These are phyloP conservation scores for Digitonthophagus gazella DNA, from an alignment of 2,888 invertebrate genomes.

Conservation along the genomic window DNA sequence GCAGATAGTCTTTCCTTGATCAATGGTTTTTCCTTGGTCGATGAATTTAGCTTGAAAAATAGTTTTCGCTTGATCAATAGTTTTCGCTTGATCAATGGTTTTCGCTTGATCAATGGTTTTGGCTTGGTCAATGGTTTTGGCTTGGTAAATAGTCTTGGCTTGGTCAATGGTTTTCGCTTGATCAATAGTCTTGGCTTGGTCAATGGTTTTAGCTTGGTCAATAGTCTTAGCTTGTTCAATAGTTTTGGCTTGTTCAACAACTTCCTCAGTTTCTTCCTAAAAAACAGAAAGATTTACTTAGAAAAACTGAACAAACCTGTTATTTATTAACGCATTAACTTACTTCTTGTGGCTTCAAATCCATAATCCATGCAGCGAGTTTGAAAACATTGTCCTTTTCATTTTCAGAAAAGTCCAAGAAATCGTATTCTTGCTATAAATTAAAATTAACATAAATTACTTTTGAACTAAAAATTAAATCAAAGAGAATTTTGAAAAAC, in stretches of 20 bases:
- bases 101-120: background rate
- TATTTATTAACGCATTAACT: background rate
- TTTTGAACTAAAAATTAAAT: background rate
- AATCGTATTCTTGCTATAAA: slow-evolving; percentile 10
- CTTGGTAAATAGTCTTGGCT: background rate
- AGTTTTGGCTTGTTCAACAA: slow-evolving; percentile 1
- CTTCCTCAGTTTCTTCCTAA: background rate
- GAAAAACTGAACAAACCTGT: too few species aligned
- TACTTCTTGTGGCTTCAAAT: slow-evolving; percentile 7
- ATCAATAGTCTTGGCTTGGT: slow-evolving; percentile 5
- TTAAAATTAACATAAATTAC: too few species aligned
- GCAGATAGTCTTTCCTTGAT: background rate
- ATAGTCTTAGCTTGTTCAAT: background rate
- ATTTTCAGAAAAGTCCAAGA: slow-evolving; percentile 6
- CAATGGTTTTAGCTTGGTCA: background rate
- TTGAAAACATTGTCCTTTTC: slow-evolving; percentile 6
- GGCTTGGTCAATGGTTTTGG: background rate
- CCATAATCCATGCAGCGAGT: slow-evolving; percentile 7
- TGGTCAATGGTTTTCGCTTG: background rate
- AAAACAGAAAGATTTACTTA: background rate
- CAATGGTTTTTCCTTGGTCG: background rate
- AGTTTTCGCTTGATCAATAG: background rate
- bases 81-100: background rate
- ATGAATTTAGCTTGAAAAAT: background rate
- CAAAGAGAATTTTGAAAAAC: background rate